Evolutionary conservation across 2,888 invertebrate species (phyloP), one percentile per base, ranked within the genome.

Genomic region (Drosophila peninsularis): DNA sequence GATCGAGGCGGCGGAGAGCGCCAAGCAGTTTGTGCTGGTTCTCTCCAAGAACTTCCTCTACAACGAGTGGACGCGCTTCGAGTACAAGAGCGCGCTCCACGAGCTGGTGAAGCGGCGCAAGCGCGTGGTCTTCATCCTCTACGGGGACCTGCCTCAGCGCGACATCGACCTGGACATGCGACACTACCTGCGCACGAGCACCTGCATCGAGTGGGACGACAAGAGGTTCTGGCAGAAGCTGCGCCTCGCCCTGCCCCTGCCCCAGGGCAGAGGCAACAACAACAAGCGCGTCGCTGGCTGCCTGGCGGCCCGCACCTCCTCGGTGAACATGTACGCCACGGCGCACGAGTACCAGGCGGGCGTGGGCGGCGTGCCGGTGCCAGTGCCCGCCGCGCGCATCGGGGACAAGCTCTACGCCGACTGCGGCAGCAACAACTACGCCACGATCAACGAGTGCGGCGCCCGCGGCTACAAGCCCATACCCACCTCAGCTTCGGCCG

Each of bases 161-260:
- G 97, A 98, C 92, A 95, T 98, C 73, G 98, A 98, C 93, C 95
- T 96, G 78, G 98, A 98, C 93, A 94, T 98, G 91, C 94, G 97
- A 83, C 95, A 97, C 91, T 97, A 97, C 93, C 94, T 98, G 90
- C 96, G 98, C 90, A 96, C 97, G 71, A 97, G 97, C 93, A 97
- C 97, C 86, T 96, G 97, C 92, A 95, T 99, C 91, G 96, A 97
- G 92, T 97, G 97, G 96, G 97, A 97, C 75, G 98, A 99, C 93
- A 96, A 97, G 91, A 95, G 97, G 91, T 99, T 99, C 94, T 99
- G 99, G 99, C 97, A 98, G 91, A 98, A 98, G 93, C 93, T 99
- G 75, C 95, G 96, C 91, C 97, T 97, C 91, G 96, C 97, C 61
- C 95, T 98, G 95, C 98, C 98, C 67, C 96, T 90, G 58, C 84